Conservation (phyloP, 2,797 vertebrate genomes). For the Lophotriccus pileatus region DNA sequence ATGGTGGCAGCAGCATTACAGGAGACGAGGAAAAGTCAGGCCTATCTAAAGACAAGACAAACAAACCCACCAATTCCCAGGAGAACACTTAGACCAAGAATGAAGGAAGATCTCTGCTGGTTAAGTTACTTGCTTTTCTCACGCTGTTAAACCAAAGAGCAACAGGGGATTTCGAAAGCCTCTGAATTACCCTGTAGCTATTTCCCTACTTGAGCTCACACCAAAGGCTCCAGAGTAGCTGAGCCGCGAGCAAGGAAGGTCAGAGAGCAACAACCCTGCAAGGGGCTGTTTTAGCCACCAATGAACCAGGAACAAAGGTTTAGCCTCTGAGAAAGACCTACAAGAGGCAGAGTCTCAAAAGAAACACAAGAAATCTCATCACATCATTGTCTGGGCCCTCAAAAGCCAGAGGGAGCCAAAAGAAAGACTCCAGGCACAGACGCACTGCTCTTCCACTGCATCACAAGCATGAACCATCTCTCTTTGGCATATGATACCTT, state of each 20-base stretch:
- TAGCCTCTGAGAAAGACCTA: not conserved
- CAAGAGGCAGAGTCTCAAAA: not conserved
- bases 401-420: not conserved
- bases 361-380: not conserved
- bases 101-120: not conserved
- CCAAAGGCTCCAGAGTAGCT: not conserved
- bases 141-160: not conserved
- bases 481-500: accelerated
- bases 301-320: not conserved
- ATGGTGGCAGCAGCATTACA: not conserved
- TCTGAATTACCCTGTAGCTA: not conserved
- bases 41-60: not conserved
- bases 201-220: not conserved
- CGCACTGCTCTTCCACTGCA: not conserved
- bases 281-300: not conserved
- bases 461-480: not conserved
- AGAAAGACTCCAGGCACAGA: not conserved
- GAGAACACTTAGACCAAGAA: not conserved
- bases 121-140: not conserved
- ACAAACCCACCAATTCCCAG: not conserved
- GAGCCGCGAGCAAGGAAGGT: not conserved
- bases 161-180: not conserved
- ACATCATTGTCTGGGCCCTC: accelerated
- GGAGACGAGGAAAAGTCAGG: not conserved
- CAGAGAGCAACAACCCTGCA: not conserved